Percentiles rank a stretch among this genome's conserved stretches.
phyloP scores from a whole-genome alignment of 2,113 vertebrate genomes.

The Thomomys bottae region DNA sequence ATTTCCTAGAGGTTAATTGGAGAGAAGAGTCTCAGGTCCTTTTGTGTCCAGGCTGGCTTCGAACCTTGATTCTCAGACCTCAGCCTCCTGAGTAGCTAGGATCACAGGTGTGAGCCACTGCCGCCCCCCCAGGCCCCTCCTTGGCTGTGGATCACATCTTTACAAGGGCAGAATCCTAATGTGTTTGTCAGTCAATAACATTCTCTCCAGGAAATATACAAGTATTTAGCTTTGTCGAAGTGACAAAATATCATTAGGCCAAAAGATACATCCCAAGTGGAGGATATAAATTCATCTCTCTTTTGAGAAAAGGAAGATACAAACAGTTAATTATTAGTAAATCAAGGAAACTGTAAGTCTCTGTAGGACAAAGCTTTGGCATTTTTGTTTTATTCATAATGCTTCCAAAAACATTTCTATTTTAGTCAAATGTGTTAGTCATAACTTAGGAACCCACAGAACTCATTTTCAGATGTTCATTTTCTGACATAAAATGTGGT shows the following conservation, averaged over 20 bases:
- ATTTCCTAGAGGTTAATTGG: no score
- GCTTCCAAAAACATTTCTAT: background rate
- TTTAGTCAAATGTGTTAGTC: slow-evolving; percentile 11
- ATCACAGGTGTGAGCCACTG: no score
- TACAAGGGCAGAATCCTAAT: background rate
- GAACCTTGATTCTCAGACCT: no score
- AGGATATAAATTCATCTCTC: background rate
- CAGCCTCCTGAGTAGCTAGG: no score
- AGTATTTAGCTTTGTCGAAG: background rate
- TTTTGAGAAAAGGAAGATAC: background rate
- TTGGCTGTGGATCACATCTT: background rate
- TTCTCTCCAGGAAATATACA: slow-evolving; percentile 11
- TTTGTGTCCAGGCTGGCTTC: no score
- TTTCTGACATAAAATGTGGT: slow-evolving; percentile 42
- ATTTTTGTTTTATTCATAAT: background rate
- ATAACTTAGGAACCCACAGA: background rate
- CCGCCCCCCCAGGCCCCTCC: no score
- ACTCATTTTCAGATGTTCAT: slow-evolving; percentile 43
- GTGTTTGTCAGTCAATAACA: background rate
- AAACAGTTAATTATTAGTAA: background rate
- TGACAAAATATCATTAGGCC: background rate
- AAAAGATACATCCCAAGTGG: background rate
- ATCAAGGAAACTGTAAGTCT: background rate
- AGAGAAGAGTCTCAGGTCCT: no score
- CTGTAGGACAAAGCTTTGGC: background rate